Evolutionary conservation across 2,888 invertebrate species (phyloP).

Genomic region (Phaedon cochleariae): DNA sequence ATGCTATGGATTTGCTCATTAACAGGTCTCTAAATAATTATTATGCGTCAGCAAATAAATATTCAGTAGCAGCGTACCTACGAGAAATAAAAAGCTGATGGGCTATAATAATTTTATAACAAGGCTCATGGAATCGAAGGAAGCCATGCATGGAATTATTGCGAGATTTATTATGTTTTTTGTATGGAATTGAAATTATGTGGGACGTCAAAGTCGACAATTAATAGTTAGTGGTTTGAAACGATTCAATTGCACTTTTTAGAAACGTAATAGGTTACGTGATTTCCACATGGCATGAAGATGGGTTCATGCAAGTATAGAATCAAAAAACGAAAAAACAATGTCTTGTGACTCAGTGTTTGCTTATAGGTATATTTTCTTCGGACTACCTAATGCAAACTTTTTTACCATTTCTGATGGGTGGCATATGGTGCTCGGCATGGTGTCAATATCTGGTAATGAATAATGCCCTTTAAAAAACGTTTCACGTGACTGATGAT

Average conservation of each 20-base stretch:
- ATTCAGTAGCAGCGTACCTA: constrained; percentile 2
- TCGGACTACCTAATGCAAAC: no score
- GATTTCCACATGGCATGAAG: constrained; percentile 1
- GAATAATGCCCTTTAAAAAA: no score
- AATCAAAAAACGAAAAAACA: no score
- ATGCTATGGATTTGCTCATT: constrained; percentile 16
- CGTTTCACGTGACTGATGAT: no score
- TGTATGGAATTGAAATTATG: constrained; percentile 29
- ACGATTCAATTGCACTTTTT: constrained; percentile 17
- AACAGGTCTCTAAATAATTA: constrained; percentile 26
- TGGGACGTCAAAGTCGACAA: constrained; percentile 31
- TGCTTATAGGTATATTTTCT: no score
- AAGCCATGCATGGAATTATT: constrained; percentile 35
- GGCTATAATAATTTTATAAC: constrained; percentile 34
- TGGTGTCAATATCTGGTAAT: no score
- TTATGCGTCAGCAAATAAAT: constrained; percentile 21
- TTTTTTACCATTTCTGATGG: no score
- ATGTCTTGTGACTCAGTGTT: no score
- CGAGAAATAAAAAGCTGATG: constrained; percentile 14
- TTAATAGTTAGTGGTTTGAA: constrained; percentile 15
- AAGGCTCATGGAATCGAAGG: constrained; percentile 26
- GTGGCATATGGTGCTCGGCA: no score
- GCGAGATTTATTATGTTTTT: constrained; percentile 30
- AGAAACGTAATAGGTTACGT: constrained; percentile 17
- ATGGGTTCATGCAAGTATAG: no score